Evolutionary conservation across 1,140 invertebrate species (phyloP).

Genomic region (Drosophila melanogaster): DNA sequence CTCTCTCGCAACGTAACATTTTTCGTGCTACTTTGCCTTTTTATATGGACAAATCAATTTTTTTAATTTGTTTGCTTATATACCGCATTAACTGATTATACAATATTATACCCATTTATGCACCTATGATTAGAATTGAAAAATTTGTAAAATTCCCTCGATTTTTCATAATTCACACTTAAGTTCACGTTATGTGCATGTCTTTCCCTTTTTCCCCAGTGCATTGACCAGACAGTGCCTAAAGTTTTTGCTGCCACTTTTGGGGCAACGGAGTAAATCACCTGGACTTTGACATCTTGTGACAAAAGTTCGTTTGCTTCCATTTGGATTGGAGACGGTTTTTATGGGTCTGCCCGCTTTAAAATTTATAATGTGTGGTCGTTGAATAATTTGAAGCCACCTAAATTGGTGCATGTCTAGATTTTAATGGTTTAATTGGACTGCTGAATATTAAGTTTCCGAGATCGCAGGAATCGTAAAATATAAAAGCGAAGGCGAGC

Average conservation of each 20-base stretch:
- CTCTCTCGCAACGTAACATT: too few species aligned
- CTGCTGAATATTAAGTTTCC: constrained; percentile 42
- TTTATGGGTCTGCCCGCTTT: constrained; percentile 62
- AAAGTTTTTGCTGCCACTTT: constrained; percentile 49
- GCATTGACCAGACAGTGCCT: constrained; percentile 32
- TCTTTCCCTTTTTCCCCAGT: constrained; percentile 1
- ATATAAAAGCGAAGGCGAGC: neutral
- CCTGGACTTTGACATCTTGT: constrained; percentile 73
- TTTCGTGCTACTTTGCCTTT: too few species aligned
- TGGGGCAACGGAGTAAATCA: constrained; percentile 71
- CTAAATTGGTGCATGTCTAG: constrained; percentile 82
- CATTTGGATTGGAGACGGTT: constrained; percentile 9
- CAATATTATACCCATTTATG: too few species aligned
- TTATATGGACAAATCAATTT: too few species aligned
- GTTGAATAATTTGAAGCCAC: constrained; percentile 80
- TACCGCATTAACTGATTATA: too few species aligned
- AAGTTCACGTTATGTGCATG: neutral
- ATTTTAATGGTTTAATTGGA: constrained; percentile 80
- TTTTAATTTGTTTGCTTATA: too few species aligned
- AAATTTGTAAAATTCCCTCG: too few species aligned
- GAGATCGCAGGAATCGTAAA: constrained; percentile 11
- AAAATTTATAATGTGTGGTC: constrained; percentile 83
- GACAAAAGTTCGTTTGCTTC: constrained; percentile 60
- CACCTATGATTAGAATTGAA: too few species aligned
- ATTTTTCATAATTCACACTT: neutral